Conservation (phyloP, 2,797 vertebrate species). For the Chiloscyllium punctatum region DNA sequence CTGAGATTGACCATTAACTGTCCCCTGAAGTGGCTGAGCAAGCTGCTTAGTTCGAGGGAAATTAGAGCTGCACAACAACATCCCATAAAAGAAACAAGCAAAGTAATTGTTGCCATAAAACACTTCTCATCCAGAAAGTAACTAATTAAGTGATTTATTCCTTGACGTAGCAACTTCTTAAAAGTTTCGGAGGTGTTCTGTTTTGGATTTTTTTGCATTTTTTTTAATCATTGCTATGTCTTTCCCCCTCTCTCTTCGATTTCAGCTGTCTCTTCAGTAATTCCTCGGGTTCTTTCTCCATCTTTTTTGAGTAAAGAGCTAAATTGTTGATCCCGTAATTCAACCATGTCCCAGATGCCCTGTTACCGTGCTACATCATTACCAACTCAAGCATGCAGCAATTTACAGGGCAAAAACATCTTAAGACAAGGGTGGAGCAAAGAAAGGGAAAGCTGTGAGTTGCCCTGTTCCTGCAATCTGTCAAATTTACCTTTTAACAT, state of each 20-base stretch:
- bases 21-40: too few relatives aligned
- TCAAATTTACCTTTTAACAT: neutral
- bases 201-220: neutral
- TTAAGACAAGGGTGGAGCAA: neutral
- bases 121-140: neutral
- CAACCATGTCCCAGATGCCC: neutral
- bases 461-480: neutral
- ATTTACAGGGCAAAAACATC: neutral
- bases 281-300: neutral
- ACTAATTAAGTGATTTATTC: neutral
- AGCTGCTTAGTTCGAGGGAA: too few relatives aligned
- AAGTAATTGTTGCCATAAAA: neutral
- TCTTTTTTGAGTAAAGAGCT: neutral
- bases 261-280: neutral
- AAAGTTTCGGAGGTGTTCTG: neutral
- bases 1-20: too few relatives aligned
- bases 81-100: too few relatives aligned
- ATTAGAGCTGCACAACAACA: too few relatives aligned
- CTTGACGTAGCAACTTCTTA: neutral
- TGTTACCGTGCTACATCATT: neutral
- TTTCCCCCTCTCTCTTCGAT: neutral
- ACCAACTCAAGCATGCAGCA: neutral
- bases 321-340: neutral
- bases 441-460: neutral
- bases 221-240: neutral